These are phyloP conservation scores for Gasterosteus aculeatus DNA, from an alignment of 2,113 vertebrate species.

Conservation along the genomic window DNA sequence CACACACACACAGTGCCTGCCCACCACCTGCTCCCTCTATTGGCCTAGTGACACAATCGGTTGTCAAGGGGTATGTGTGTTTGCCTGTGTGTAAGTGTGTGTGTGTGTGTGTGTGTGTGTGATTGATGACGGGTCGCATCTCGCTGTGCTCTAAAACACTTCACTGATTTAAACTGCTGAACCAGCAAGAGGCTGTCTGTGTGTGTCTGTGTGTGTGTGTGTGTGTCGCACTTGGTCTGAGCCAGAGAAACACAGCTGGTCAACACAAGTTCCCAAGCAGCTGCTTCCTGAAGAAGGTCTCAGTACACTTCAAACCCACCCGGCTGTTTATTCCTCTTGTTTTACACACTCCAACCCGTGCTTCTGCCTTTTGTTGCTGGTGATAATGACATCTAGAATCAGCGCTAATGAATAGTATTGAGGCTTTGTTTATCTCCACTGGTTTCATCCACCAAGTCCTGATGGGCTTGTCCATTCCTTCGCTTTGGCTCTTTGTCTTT, in stretches of 20 bases:
- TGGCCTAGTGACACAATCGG: conserved; percentile 27
- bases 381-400: not conserved
- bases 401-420: not conserved
- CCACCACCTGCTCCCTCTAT: conserved; percentile 36
- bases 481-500: not conserved
- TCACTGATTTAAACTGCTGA: conserved; percentile 59
- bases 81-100: not conserved
- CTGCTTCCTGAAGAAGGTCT: conserved; percentile 53
- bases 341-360: conserved; percentile 6
- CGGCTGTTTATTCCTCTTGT: conserved; percentile 11
- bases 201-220: conserved; percentile 12
- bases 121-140: conserved; percentile 59
- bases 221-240: conserved; percentile 15
- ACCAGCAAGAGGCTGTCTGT: conserved; percentile 39
- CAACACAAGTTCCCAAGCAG: conserved; percentile 56
- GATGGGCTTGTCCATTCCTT: not conserved
- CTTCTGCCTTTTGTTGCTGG: not conserved
- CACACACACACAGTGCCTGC: conserved; percentile 8
- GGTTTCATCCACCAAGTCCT: not conserved
- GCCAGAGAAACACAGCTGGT: conserved; percentile 61
- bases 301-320: conserved; percentile 8
- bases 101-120: conserved; percentile 6
- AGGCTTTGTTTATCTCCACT: not conserved
- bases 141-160: conserved; percentile 52
- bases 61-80: not conserved